Base-by-base conservation (phyloP, 2,888 invertebrate species). In the Scelioninae gen. 1 region DNA sequence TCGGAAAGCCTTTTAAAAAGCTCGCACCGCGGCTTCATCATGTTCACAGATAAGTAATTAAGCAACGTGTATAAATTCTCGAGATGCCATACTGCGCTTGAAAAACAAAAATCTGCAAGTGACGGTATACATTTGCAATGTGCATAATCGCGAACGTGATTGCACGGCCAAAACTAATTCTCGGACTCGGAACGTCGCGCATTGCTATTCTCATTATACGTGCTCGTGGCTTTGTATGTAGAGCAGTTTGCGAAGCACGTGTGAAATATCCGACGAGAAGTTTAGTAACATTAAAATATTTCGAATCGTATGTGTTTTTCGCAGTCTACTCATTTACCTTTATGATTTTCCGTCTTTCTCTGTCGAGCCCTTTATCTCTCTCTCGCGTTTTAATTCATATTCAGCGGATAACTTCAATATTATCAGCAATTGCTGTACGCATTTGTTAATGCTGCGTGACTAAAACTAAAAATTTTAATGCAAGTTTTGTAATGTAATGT, bases 1-100 rank as follows among this genome's bases (percentile, higher is more conserved):
- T 84, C 71, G 74, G 76, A 79, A 79, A 84, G 76, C 72, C 85
- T 86, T 86, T 85, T 83, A 75, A 81, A 83, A 74, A 65, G 55
- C 69, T 62, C 62, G 45, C 65, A 45, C 77, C 75, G 74, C 58
- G 71, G 74, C 60, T 80, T 78, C 69, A 75, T 83, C 74, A 68
- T 66, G 82, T 82, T 86, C 81, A 84, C 85, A 87, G 86, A 86
- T 84, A 83, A 86, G 85, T 88, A 86, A 89, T 88, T 88, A 87
- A 86, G 82, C 82, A 82, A 66, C 62, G 58, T 84, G 86, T 85
- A 79, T 72, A 81, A 79, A 83, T 79, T 76, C 76, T 47, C 55
- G 76, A 78, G 65, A 74, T 69, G 68, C 68, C 60, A 72, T 53
- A 16, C 51, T 55, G 31, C 49, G 66, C 66, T 71, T 51, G 77